Conservation (phyloP, 2,888 invertebrate genomes). For the Lasius platythorax region DNA sequence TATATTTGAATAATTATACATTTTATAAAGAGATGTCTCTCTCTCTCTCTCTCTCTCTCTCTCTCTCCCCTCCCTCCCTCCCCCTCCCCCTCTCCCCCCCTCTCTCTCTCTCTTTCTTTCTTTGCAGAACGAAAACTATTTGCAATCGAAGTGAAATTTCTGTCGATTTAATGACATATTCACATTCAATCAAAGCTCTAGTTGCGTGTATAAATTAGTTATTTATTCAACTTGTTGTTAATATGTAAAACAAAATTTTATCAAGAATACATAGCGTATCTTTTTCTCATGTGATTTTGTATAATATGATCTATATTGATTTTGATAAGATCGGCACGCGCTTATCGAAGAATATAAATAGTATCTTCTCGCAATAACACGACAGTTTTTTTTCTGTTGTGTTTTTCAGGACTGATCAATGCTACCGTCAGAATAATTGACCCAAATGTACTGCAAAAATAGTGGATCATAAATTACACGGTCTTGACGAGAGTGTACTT, state of each 20-base stretch:
- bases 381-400: constrained; percentile 20
- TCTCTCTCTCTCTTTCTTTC: not conserved
- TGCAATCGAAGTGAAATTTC: not conserved
- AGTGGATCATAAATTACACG: constrained; percentile 77
- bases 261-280: not conserved
- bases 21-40: too few relatives aligned
- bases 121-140: not conserved
- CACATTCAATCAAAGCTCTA: not conserved
- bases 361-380: constrained; percentile 6
- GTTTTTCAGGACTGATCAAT: constrained; percentile 50
- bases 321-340: not conserved
- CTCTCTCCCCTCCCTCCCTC: not conserved
- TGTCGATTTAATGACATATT: not conserved
- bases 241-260: not conserved
- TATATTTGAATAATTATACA: not conserved
- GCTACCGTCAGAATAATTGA: constrained; percentile 74
- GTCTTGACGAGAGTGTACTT: constrained; percentile 73
- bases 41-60: not conserved
- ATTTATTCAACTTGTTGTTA: not conserved
- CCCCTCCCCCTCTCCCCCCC: too few relatives aligned
- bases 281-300: not conserved
- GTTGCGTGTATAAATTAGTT: not conserved
- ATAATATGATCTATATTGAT: not conserved
- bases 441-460: constrained; percentile 79
- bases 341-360: constrained; percentile 42